A percentile compares a stretch with the other conserved stretches of the same genome.
These are phyloP conservation scores for Astropecten irregularis DNA, from an alignment of 53 echinoderm and acorn worm genomes.

Conservation along the genomic window DNA sequence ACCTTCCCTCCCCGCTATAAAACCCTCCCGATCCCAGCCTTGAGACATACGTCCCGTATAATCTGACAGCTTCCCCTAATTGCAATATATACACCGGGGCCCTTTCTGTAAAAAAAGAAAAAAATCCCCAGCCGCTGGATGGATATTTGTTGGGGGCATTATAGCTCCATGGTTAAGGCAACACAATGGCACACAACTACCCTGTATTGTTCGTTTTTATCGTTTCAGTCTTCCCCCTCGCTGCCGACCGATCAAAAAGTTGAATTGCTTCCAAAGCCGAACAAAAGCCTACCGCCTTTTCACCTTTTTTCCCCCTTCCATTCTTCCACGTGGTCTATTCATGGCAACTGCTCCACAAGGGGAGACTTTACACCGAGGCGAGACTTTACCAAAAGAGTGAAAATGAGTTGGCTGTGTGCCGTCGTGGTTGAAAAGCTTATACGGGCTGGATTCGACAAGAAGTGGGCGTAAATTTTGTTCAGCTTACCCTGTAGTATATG, in stretches of 20 bases:
- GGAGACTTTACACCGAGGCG: no score
- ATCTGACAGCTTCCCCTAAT: constrained; percentile 52
- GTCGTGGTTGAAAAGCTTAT: no score
- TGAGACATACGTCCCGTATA: constrained; percentile 47
- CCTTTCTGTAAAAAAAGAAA: no score
- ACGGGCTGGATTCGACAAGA: no score
- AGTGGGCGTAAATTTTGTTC: no score
- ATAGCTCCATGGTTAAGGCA: background rate
- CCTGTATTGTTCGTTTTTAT: constrained; percentile 40
- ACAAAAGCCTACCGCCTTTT: background rate
- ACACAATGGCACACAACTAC: constrained; percentile 1
- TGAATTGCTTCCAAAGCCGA: constrained; percentile 14
- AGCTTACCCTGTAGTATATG: no score
- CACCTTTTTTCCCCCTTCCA: background rate
- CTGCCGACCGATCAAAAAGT: constrained; percentile 4
- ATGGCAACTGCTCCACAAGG: no score
- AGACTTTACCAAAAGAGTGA: no score
- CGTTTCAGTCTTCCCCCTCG: constrained; percentile 26
- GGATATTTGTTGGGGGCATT: background rate
- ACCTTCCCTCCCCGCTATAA: background rate
- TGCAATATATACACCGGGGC: constrained; percentile 12
- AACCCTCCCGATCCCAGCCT: constrained; percentile 31
- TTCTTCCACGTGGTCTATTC: no score
- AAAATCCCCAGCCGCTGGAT: no score
- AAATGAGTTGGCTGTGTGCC: no score